Base-by-base conservation (phyloP, 2,797 vertebrate genomes). In the Platyrinchus mystaceus region DNA sequence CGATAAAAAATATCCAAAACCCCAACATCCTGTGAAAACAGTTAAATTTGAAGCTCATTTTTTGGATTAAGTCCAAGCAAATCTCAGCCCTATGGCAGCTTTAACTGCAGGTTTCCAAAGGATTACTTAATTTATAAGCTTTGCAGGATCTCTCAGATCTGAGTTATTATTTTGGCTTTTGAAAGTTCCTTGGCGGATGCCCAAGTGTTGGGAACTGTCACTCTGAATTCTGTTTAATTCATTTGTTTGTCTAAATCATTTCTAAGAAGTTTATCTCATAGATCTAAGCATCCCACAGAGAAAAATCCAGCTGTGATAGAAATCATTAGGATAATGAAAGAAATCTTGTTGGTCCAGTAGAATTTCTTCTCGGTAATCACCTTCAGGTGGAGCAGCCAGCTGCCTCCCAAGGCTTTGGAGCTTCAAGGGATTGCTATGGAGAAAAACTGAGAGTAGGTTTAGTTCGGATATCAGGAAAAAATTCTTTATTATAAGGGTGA, bases 111-210 rank as follows among this genome's bases (percentile, higher is more conserved):
- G 66, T 92, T 94, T 97, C 84, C 89, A 87, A 95, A 92, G 58
- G 71, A 93, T 94, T 88, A 84, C 62, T 95, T 94, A 88, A 97
- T 97, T 92, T 94, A 86, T 68, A 89, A 83, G 55, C 92, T 93
- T 95, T 89, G 71, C 74, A 60, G 79, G 71, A 84, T 77, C 66
- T 86, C 75, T 95, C 89, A 93, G 82, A 87, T 92, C 85, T 85
- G 37, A 82, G 92, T 80, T 93, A 94, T 94, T 96, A 88, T 93
- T 96, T 92, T 93, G 90, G 79, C 79, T 93, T 96, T 91, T 92
- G 79, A 73, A 89, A 94, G 55, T 43, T 96, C 81, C 82, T 94
- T 97, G 95, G 94, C 92, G 1, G 66, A 44, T n/a, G 3, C 28
- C 87, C 93, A 94, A 64, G 47, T 36, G 27, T 83, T 63, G 46